phyloP scores from a whole-genome alignment of 2,888 invertebrate genomes.

The Sphinx pinastri region DNA sequence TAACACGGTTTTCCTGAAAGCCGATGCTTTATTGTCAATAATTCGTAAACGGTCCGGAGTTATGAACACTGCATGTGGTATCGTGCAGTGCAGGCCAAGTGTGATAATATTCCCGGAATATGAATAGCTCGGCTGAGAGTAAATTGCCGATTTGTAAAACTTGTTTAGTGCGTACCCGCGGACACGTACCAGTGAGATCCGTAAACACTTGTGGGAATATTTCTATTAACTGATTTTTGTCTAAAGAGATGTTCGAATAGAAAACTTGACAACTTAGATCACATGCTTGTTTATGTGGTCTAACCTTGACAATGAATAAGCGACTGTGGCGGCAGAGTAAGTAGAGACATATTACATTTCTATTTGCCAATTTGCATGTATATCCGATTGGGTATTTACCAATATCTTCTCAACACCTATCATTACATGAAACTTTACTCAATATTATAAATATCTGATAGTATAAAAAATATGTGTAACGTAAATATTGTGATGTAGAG shows the following conservation, averaged over 20 bases:
- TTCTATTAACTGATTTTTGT: background rate
- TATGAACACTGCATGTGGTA: constrained; percentile 63
- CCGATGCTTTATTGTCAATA: constrained; percentile 70
- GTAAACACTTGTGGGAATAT: constrained; percentile 11
- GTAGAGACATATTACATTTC: no score
- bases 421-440: no score
- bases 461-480: no score
- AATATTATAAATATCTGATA: no score
- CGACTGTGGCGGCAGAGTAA: no score
- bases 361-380: no score
- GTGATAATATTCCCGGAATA: constrained; percentile 50
- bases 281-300: no score
- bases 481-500: no score
- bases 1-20: constrained; percentile 68
- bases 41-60: constrained; percentile 66
- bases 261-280: no score
- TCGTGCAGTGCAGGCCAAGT: constrained; percentile 43
- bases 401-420: no score
- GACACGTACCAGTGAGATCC: constrained; percentile 2
- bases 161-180: constrained; percentile 43
- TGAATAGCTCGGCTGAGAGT: constrained; percentile 31
- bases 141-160: constrained; percentile 44
- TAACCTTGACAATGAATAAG: no score
- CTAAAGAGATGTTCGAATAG: background rate
- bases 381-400: no score